These are phyloP conservation scores for Drosophila parvula DNA, from an alignment of 1,140 invertebrate species.

Conservation along the genomic window DNA sequence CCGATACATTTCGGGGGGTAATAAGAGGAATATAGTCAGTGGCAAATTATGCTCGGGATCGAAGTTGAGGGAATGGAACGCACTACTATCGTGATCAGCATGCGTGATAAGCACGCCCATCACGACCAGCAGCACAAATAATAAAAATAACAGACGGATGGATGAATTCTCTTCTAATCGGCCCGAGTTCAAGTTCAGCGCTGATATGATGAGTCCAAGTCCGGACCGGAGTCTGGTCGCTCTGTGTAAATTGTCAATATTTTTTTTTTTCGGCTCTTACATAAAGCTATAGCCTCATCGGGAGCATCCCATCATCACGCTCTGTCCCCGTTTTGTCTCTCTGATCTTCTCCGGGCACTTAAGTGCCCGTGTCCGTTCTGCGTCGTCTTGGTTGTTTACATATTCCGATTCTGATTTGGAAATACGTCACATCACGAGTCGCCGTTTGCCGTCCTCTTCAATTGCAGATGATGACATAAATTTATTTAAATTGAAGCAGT, in stretches of 20 bases:
- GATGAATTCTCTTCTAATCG: constrained; percentile 34
- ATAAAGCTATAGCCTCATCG: constrained; percentile 16
- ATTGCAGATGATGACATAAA: constrained; percentile 65
- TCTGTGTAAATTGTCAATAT: constrained; percentile 38
- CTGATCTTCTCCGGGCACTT: constrained; percentile 33
- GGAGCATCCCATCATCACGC: constrained; percentile 17
- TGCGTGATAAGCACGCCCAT: constrained; percentile 42
- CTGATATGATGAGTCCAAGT: constrained; percentile 39
- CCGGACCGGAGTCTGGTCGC: constrained; percentile 19
- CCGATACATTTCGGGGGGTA: constrained; percentile 19
- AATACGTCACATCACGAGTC: constrained; percentile 49
- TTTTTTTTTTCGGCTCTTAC: constrained; percentile 42
- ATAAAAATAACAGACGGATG: constrained; percentile 4
- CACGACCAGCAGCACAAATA: constrained; percentile 19
- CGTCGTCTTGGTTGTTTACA: constrained; percentile 42
- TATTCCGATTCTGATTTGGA: constrained; percentile 54
- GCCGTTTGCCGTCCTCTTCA: constrained; percentile 33
- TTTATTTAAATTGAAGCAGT: constrained; percentile 61
- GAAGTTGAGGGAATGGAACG: constrained; percentile 18
- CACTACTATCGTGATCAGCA: constrained; percentile 54
- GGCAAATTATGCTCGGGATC: constrained; percentile 27
- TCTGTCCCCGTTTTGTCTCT: constrained; percentile 31
- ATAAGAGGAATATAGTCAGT: constrained; percentile 8
- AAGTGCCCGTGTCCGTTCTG: constrained; percentile 52
- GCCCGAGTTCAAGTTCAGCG: constrained; percentile 37